Evolutionary conservation across 2,888 invertebrate genomes (phyloP).

Genomic region (Cerceris rybyensis): DNA sequence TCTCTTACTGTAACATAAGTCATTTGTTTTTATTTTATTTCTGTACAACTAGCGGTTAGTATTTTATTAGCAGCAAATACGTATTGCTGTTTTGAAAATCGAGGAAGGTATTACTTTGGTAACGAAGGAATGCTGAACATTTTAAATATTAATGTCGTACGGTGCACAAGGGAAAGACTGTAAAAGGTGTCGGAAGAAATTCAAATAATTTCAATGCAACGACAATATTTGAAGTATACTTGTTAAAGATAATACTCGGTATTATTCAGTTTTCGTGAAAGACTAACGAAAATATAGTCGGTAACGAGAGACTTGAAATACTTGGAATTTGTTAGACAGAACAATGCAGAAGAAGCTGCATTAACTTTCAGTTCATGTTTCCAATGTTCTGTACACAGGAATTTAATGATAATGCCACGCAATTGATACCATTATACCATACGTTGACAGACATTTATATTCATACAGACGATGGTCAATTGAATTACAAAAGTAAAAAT

Average conservation of each 20-base stretch:
- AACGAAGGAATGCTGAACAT: slow-evolving; percentile 35
- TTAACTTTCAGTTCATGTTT: slow-evolving; percentile 22
- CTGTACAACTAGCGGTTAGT: slow-evolving; percentile 29
- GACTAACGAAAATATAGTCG: slow-evolving; percentile 2
- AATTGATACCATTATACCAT: background rate
- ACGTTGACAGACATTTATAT: too few relatives aligned
- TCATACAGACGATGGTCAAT: too few relatives aligned
- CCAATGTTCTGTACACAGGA: slow-evolving; percentile 20
- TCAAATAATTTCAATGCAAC: slow-evolving; percentile 50
- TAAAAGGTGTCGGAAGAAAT: slow-evolving; percentile 31
- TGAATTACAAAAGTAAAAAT: too few relatives aligned
- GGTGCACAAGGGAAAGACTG: slow-evolving; percentile 28
- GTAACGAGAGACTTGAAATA: slow-evolving; percentile 11
- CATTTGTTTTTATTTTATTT: slow-evolving; percentile 21
- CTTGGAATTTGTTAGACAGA: slow-evolving; percentile 25
- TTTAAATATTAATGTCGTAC: slow-evolving; percentile 31
- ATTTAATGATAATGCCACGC: slow-evolving; percentile 42
- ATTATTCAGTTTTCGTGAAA: slow-evolving; percentile 21
- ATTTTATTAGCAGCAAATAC: slow-evolving; percentile 15
- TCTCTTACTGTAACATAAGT: slow-evolving; percentile 26
- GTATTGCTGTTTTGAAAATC: slow-evolving; percentile 35
- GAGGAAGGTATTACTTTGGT: slow-evolving; percentile 42
- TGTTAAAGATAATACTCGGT: slow-evolving; percentile 31
- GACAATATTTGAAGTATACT: slow-evolving; percentile 57
- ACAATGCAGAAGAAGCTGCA: slow-evolving; percentile 17